A percentile compares a stretch with the other conserved stretches of the same genome.
Evolutionary conservation across 1,140 invertebrate species (phyloP).

Genomic region (Leptopilina clavipes): DNA sequence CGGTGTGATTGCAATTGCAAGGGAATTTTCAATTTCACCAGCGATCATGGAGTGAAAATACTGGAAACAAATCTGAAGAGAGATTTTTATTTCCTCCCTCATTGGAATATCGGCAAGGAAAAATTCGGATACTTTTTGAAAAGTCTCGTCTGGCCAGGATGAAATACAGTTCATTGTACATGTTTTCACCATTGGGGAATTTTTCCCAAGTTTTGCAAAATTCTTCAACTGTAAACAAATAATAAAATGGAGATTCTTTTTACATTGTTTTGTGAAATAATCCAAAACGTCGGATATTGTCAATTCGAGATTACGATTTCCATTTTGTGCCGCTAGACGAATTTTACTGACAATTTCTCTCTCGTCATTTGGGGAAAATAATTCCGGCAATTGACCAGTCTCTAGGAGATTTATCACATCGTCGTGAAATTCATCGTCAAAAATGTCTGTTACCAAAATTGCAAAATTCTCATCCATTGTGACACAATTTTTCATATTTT

Average conservation of each 20-base stretch:
- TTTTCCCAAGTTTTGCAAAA: slow-evolving; percentile 63
- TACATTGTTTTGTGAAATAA: slow-evolving; percentile 79
- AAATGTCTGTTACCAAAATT: slow-evolving; percentile 79
- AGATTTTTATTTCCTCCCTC: slow-evolving; percentile 71
- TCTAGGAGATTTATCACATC: slow-evolving; percentile 80
- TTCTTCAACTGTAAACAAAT: slow-evolving; percentile 79
- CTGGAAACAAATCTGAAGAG: slow-evolving; percentile 76
- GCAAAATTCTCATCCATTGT: slow-evolving; percentile 71
- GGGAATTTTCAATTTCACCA: slow-evolving; percentile 72
- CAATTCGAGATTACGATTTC: slow-evolving; percentile 76
- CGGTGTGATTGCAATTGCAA: slow-evolving; percentile 22
- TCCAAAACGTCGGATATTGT: slow-evolving; percentile 77
- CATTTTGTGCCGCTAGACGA: slow-evolving; percentile 72
- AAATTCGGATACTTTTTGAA: slow-evolving; percentile 82
- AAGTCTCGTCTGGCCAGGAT: slow-evolving; percentile 83
- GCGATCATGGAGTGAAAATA: slow-evolving; percentile 75
- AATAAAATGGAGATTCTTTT: slow-evolving; percentile 81
- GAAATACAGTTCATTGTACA: slow-evolving; percentile 62
- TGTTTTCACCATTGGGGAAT: slow-evolving; percentile 13
- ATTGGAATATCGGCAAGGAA: slow-evolving; percentile 76
- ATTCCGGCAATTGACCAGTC: slow-evolving; percentile 77
- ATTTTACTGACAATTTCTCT: slow-evolving; percentile 77
- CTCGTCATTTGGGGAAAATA: slow-evolving; percentile 78
- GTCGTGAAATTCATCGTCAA: slow-evolving; percentile 78
- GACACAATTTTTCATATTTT: slow-evolving; percentile 74